Base-by-base conservation (phyloP, 1,140 invertebrate genomes). In the Leptopilina clavipes region DNA sequence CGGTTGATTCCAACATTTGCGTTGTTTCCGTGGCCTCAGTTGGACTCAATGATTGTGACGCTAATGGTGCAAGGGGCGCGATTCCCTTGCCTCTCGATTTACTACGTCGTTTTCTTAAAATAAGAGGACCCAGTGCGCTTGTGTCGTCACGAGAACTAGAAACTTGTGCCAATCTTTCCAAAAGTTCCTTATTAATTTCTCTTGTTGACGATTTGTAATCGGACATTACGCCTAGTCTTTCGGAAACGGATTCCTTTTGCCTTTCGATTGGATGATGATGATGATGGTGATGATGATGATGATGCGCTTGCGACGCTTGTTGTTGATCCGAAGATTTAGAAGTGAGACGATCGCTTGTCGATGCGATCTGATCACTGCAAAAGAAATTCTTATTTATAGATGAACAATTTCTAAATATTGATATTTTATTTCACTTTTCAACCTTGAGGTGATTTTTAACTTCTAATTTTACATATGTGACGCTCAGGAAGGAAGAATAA, bases 41-140 rank as follows among this genome's bases (percentile, higher is more conserved):
- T 1, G 88, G 89, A 71, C 89, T 90, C 10, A 90, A 84, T 0
- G 90, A 89, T 59, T 91, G 90, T 1, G 87, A 88, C 6, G 89
- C 88, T 11, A 90, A 79, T 6, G 93, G 92, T 22, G 93, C 92
- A 52, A 93, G 90, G 45, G 94, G 94, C 74, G 94, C 93, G 22
- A 92, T 92, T 54, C 92, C 91, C 85, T 93, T 93, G 70, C 91
- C 91, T 52, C 94, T 90, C 80, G 93, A 94, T 90, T 95, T 95
- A 82, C 94, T 94, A 75, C 94, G 90, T 80, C 94, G 90, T 84
- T 95, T 95, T 52, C 93, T 91, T 48, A 94, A 88, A 82, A 94
- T 92, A 52, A 94, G 86, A 43, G 93, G 92, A 14, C 94, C 94
- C 73, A 95, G 90, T 80, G 92, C 92, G 76, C 84, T 84, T 17